Percentiles rank a stretch among this genome's conserved stretches.
These are phyloP conservation scores for Mobula birostris DNA, from an alignment of 2,113 vertebrate species.

Conservation along the genomic window DNA sequence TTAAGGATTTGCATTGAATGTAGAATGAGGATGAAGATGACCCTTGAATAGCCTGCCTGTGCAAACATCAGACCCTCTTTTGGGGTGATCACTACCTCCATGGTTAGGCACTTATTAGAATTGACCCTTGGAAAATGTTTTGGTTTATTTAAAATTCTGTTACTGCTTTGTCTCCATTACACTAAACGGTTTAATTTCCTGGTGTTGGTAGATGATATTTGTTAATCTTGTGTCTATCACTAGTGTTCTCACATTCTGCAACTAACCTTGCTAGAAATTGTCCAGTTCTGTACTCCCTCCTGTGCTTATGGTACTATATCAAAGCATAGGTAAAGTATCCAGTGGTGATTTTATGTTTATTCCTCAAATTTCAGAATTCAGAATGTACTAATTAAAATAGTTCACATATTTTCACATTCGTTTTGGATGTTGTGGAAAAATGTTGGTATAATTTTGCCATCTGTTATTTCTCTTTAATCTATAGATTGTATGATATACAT, in stretches of 20 bases:
- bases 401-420: no score
- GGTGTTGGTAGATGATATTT: not conserved
- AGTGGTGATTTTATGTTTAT: not conserved
- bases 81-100: not conserved
- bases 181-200: no score
- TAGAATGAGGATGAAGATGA: not conserved
- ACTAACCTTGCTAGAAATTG: not conserved
- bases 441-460: no score
- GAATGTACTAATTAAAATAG: not conserved
- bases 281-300: not conserved
- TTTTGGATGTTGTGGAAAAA: no score
- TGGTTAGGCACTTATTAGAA: not conserved
- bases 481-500: no score
- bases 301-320: not conserved
- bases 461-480: no score
- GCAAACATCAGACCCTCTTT: not conserved
- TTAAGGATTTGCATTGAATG: not conserved
- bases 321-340: not conserved
- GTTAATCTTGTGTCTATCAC: not conserved
- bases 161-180: not conserved
- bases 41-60: not conserved
- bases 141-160: not conserved
- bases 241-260: no score
- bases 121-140: not conserved
- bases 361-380: not conserved